Base-by-base conservation (phyloP, 2,797 vertebrate species). In the Pyrocephalus nanus region DNA sequence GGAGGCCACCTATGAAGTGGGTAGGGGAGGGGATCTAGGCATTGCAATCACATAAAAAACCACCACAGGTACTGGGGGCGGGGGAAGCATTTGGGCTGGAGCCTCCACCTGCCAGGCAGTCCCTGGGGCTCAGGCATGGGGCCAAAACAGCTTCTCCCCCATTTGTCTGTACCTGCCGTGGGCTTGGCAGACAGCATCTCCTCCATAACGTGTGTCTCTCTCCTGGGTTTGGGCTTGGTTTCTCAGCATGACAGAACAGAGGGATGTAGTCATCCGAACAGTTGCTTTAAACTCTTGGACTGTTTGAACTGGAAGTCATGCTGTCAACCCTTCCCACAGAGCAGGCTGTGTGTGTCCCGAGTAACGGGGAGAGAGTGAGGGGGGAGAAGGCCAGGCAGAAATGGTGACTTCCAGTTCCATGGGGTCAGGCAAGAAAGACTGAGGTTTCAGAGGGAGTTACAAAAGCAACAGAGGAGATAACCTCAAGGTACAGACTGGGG, bases 181-280 rank as follows among this genome's bases (percentile, higher is more conserved):
- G 47, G 32, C 20, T 21, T 30, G 74, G 57, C 65, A 62, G 77
- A 55, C 64, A 50, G 10, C 38, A 8, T 43, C 62, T 71, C 53
- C 40, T 58, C 54, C n/a, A 2, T 58, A 25, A 29, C 8, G 0
- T 0, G 19, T 40, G 0, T 53, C 23, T 67, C 42, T 51, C n/a
- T 61, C 22, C 34, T 64, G 58, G 45, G 50, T 71, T 20, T 25
- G 30, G 77, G 79, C 57, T 51, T 73, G 57, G 51, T 34, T 74
- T 57, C 36, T 83, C 67, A 18, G 20, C 0, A 0, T 34, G 15
- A 30, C 40, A 29, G 60, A 72, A 13, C 27, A 22, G 29, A 57
- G 40, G 21, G 60, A 18, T 3, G 1, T 12, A 25, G 20, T 38
- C 25, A 2, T n/a, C 58, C 42, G 2, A 45, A 14, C n/a, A 15